Percentiles rank a stretch among this genome's conserved stretches.
These are phyloP conservation scores for Channa striata DNA, from an alignment of 2,797 vertebrate genomes.

Conservation along the genomic window DNA sequence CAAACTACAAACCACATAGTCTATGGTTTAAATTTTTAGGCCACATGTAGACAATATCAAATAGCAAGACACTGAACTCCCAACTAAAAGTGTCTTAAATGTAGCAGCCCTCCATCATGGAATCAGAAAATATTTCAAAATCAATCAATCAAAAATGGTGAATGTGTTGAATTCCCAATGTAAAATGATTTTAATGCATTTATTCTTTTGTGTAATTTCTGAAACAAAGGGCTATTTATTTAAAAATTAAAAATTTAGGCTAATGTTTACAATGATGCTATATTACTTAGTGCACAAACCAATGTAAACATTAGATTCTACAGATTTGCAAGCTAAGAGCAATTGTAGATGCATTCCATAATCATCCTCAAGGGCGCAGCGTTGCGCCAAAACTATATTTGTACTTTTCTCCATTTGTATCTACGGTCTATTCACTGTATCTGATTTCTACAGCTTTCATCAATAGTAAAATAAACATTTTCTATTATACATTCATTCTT, in stretches of 20 bases:
- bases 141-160: too few relatives aligned
- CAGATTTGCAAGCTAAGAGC: not conserved
- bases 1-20: too few relatives aligned
- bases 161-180: not conserved
- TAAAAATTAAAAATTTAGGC: not conserved
- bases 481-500: conserved; percentile 5
- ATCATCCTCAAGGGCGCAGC: conserved; percentile 76
- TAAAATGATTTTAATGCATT: not conserved
- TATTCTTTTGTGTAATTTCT: not conserved
- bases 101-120: too few relatives aligned
- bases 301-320: not conserved
- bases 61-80: too few relatives aligned
- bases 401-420: conserved; percentile 16
- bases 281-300: not conserved
- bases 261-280: not conserved
- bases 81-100: too few relatives aligned
- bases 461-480: conserved; percentile 24
- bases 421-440: conserved; percentile 7
- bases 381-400: conserved; percentile 61
- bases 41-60: too few relatives aligned
- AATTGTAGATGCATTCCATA: conserved; percentile 19
- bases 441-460: conserved; percentile 10
- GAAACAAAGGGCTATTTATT: not conserved
- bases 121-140: too few relatives aligned
- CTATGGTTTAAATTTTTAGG: too few relatives aligned